Base-by-base conservation (phyloP, 2,888 invertebrate genomes). In the Drosophila cognata region DNA sequence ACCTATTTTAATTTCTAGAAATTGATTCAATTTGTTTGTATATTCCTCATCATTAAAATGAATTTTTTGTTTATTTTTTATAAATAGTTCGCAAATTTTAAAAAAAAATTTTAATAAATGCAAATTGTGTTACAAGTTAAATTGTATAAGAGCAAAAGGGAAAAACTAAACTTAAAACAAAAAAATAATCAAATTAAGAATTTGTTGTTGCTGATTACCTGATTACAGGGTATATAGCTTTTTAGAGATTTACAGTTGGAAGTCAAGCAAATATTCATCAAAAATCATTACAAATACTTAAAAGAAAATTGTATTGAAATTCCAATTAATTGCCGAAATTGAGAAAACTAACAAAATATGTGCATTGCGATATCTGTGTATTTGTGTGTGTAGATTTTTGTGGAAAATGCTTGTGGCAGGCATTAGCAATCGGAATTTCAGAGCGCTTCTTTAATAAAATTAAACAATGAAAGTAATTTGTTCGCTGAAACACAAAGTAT, bases 221-320 rank as follows among this genome's bases (percentile, higher is more conserved):
- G 2, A 43, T 29, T 58, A 21, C 35, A 55, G 53, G 38, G 41
- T 77, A 74, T 57, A 11, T 2, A 36, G 7, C 18, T 13, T 7
- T 25, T 55, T 2, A 4, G 0, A 46, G 4, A 46, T 16, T 46
- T 1, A 8, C 4, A 25, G 6, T 16, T 25, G 16, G 4, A 4
- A 25, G 8, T 16, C 4, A 21, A 46, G 7, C 13, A 46, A 46
- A 46, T 21, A 21, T 46, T 13, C 7, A 13, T 1, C 7, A 4
- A 13, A 4, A 46, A 58, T 31, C 48, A 33, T 11, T 73, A 29
- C 55, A 61, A 56, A 58, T 46, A 56, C 51, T 59, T 59, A 59
- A 74, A 55, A 38, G 63, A 35, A 78, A 58, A 43, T 79, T 69
- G 35, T 41, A 57, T 43, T 79, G 48, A 64, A 53, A 46, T 38